A percentile compares a stretch with the other conserved stretches of the same genome.
Conservation (phyloP, 2,797 vertebrate genomes). For the Melopsittacus undulatus region DNA sequence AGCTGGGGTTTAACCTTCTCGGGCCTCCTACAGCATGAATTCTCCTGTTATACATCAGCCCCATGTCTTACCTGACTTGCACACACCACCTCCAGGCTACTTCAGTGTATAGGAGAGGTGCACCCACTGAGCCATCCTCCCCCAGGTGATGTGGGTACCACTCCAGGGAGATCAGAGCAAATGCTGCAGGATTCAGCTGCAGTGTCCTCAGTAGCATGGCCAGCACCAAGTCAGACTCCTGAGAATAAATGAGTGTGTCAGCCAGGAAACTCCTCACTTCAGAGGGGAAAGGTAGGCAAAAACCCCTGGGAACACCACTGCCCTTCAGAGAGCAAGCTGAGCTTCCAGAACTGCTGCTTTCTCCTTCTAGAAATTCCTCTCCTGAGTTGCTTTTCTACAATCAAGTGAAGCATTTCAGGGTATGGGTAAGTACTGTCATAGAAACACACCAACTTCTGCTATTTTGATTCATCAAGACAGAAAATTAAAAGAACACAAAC, state of each 20-base stretch:
- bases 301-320: fast-evolving
- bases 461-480: not conserved
- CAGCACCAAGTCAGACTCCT: not conserved
- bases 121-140: fast-evolving
- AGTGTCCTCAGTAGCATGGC: fast-evolving
- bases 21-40: not conserved
- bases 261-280: not conserved
- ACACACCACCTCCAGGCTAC: not conserved
- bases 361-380: not conserved
- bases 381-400: not conserved
- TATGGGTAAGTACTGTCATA: not conserved
- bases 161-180: not conserved
- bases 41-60: not conserved
- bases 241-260: not conserved
- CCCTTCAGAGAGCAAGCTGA: not conserved
- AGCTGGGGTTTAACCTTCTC: not conserved
- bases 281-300: fast-evolving
- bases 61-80: not conserved
- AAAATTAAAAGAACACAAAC: not conserved
- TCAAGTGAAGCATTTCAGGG: not conserved
- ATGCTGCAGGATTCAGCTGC: fast-evolving
- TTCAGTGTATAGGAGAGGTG: fast-evolving
- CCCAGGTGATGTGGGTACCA: fast-evolving
- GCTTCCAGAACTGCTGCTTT: not conserved
- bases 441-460: not conserved